phyloP scores from a whole-genome alignment of 1,140 invertebrate genomes.

The Eurosta solidaginis region DNA sequence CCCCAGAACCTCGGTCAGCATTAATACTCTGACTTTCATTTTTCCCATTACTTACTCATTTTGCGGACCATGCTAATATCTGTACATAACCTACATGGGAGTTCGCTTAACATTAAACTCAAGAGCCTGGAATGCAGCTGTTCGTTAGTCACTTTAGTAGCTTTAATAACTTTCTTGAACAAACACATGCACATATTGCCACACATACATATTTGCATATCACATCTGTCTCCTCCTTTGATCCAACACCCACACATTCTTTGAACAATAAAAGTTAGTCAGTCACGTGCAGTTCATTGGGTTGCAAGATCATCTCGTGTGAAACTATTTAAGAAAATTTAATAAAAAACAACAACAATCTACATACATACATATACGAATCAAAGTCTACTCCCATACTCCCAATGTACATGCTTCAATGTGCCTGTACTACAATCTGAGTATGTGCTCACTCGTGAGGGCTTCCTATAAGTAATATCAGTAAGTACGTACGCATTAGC shows the following conservation, averaged over 20 bases:
- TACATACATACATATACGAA: not conserved
- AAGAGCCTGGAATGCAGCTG: too few relatives aligned
- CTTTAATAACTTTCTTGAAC: not conserved
- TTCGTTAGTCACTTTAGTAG: not conserved
- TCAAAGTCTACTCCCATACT: not conserved
- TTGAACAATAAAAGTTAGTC: not conserved
- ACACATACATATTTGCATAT: not conserved
- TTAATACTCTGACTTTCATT: too few relatives aligned
- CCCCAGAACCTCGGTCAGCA: too few relatives aligned
- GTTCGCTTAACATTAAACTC: too few relatives aligned
- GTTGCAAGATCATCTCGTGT: not conserved
- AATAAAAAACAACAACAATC: not conserved
- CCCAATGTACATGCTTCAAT: too few relatives aligned
- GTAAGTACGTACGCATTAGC: not conserved
- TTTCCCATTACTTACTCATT: too few relatives aligned
- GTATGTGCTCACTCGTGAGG: too few relatives aligned
- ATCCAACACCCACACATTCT: too few relatives aligned
- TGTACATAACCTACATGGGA: too few relatives aligned
- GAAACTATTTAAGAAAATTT: not conserved
- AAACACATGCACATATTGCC: not conserved
- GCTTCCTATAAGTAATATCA: not conserved
- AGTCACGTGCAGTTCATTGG: constrained; percentile 14
- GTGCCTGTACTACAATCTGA: too few relatives aligned
- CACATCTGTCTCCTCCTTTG: too few relatives aligned
- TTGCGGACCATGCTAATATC: too few relatives aligned